phyloP scores from a whole-genome alignment of 1,140 invertebrate genomes.

The Drosophila obscura region DNA sequence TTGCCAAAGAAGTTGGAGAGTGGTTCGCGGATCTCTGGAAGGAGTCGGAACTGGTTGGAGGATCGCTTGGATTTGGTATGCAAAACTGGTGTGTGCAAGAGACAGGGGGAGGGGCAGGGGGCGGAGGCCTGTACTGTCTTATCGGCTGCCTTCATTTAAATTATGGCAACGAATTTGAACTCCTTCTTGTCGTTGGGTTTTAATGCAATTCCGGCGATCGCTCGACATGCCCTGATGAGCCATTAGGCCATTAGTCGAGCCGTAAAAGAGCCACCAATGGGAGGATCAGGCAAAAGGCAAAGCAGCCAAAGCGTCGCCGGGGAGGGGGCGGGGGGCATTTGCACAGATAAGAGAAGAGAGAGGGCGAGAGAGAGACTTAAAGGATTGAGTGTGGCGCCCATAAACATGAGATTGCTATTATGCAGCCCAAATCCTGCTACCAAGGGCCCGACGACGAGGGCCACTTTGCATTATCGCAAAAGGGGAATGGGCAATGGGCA shows the following conservation, averaged over 20 bases:
- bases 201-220: conserved; percentile 50
- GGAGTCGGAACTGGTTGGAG: conserved; percentile 35
- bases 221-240: conserved; percentile 65
- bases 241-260: conserved; percentile 75
- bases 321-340: neutral
- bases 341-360: neutral
- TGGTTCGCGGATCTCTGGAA: neutral
- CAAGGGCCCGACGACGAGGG: conserved; percentile 4
- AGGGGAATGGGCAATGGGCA: neutral
- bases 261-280: conserved; percentile 51
- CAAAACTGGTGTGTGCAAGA: neutral
- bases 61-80: conserved; percentile 7
- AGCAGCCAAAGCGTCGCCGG: neutral
- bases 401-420: conserved; percentile 81
- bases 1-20: neutral
- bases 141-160: conserved; percentile 64
- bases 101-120: too few relatives aligned
- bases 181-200: conserved; percentile 24
- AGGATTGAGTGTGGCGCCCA: conserved; percentile 53
- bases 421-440: conserved; percentile 40
- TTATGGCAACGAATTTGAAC: conserved; percentile 65
- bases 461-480: conserved; percentile 49
- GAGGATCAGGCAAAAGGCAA: conserved; percentile 22
- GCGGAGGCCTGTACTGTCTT: conserved; percentile 33
- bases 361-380: conserved; percentile 18